Conservation (phyloP, 1,140 invertebrate species). For the Drosophila pruinosa region DNA sequence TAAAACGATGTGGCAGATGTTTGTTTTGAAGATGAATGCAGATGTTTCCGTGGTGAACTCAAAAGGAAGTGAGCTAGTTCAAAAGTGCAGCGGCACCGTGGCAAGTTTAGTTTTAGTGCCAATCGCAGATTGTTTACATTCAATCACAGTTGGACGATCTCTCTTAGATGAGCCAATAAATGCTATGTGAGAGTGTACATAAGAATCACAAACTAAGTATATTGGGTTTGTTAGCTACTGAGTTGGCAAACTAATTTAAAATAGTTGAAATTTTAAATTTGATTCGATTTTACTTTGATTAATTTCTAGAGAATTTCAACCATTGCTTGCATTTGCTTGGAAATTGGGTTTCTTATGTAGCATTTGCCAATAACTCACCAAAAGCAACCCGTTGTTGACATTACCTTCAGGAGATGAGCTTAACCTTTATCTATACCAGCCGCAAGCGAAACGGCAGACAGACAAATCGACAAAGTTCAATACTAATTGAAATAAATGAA, state of each 20-base stretch:
- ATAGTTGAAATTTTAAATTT: conserved; percentile 30
- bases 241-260: conserved; percentile 37
- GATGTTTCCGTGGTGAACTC: background rate
- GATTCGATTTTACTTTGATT: conserved; percentile 11
- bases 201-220: background rate
- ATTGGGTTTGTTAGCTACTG: conserved; percentile 2
- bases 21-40: background rate
- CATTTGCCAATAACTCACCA: conserved; percentile 4
- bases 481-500: conserved; percentile 80
- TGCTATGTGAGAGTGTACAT: background rate
- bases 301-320: background rate
- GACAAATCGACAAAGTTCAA: conserved; percentile 40
- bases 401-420: conserved; percentile 1
- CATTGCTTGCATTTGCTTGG: background rate
- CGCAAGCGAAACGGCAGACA: background rate
- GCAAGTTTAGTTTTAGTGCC: too few species aligned
- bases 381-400: conserved; percentile 25
- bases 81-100: conserved; percentile 3
- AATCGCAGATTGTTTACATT: conserved; percentile 35
- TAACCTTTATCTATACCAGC: conserved; percentile 37
- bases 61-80: too few species aligned
- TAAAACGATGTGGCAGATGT: conserved; percentile 16
- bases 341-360: conserved; percentile 11
- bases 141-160: conserved; percentile 42
- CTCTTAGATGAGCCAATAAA: conserved; percentile 15